Base-by-base conservation (phyloP, 2,888 invertebrate species). In the Apotomis betuletana region DNA sequence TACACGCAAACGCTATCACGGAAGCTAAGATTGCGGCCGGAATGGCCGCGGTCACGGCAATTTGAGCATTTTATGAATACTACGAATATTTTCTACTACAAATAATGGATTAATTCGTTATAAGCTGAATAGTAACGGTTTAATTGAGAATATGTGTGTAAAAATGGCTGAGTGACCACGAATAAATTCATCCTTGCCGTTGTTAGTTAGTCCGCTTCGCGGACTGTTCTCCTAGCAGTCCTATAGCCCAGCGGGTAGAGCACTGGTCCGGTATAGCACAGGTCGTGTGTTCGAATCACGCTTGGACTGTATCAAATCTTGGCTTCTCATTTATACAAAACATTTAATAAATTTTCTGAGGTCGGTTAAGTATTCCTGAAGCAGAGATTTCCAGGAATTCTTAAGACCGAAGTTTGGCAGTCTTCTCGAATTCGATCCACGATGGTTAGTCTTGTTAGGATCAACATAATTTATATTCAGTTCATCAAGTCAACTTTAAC, bases 1-100 rank as follows among this genome's bases (percentile, higher is more conserved):
- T 72, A 74, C 78, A 78, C 74, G 77, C 77, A 64, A 76, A 70
- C 41, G 75, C 75, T 75, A 74, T 77, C 74, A 77, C 62, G 75
- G 75, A 77, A 77, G 67, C 70, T 67, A 70, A 73, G 68, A 67
- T 74, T 74, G 63, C 49, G 67, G 57, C 54, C 60, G 38, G 51
- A 75, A 74, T 72, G 75, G 64, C 71, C 52, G 36, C 61, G 70
- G 74, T 73, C 74, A 75, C 75, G 75, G 73, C 74, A 75, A 73
- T 74, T 64, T 58, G 51, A 69, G 70, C 69, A 71, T 71, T 65
- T 74, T 73, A 52, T 73, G 69, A 70, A 68, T 69, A 46, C 55
- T 41, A 51, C 55, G 54, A 67, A 74, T 70, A 74, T 70, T 58
- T 63, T 46, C 15, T 41, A 13, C 27, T 55, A 61, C 55, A 62